phyloP scores from a whole-genome alignment of 2,113 vertebrate genomes.

The Ivindomyrus marchei region DNA sequence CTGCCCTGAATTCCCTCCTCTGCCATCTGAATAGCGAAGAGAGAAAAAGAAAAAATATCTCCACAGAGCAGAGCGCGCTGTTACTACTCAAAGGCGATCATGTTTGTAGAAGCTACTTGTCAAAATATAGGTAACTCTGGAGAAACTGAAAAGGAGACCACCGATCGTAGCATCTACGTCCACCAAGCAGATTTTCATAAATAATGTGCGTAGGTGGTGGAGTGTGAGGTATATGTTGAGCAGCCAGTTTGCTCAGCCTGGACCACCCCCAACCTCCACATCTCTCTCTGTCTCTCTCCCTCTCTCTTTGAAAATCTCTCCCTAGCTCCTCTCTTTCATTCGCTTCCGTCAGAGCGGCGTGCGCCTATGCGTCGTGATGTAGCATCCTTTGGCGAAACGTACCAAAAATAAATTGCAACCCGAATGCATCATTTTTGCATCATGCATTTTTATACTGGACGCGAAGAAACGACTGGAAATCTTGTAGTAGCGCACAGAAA shows the following conservation, averaged over 20 bases:
- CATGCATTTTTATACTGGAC: not conserved
- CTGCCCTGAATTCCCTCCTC: constrained; percentile 22
- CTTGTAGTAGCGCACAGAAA: not conserved
- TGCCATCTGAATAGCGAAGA: constrained; percentile 25
- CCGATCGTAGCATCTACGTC: constrained; percentile 18
- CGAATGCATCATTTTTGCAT: constrained; percentile 19
- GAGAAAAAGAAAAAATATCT: constrained; percentile 26
- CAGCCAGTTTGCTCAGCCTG: constrained; percentile 46
- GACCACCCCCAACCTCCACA: constrained; percentile 47
- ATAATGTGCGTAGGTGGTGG: constrained; percentile 51
- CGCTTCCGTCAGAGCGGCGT: not conserved
- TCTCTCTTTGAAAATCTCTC: constrained; percentile 19
- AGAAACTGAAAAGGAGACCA: not conserved
- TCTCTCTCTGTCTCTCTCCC: constrained; percentile 34
- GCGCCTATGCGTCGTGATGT: constrained; percentile 11
- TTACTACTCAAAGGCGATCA: not conserved
- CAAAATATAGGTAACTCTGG: not conserved
- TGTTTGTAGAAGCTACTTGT: constrained; percentile 6
- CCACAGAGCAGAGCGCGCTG: constrained; percentile 13
- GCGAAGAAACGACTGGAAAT: not conserved
- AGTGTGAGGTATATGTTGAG: constrained; percentile 54
- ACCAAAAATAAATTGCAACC: constrained; percentile 15
- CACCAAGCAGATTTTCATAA: constrained; percentile 33
- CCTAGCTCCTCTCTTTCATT: constrained; percentile 21
- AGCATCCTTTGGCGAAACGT: constrained; percentile 6